A percentile compares a stretch with the other conserved stretches of the same genome.
phyloP scores from a whole-genome alignment of 2,113 vertebrate species.

The Agapornis roseicollis region DNA sequence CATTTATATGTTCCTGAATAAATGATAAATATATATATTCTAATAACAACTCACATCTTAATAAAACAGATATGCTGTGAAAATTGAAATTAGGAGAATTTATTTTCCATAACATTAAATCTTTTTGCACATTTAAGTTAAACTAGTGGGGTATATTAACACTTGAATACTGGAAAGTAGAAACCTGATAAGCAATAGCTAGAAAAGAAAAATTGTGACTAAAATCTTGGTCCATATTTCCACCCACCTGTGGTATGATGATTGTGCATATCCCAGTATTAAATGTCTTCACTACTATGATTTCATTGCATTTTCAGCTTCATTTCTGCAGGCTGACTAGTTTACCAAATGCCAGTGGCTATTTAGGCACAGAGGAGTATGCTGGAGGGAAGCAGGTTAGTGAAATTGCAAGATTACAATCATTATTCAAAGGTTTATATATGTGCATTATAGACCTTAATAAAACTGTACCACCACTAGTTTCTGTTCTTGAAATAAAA shows the following conservation, averaged over 20 bases:
- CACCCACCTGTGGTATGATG: fast-evolving
- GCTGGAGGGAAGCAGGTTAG: background rate
- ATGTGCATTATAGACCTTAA: background rate
- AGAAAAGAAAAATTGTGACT: background rate
- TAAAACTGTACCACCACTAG: background rate
- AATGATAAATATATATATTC: background rate
- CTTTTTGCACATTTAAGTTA: background rate
- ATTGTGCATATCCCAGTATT: background rate
- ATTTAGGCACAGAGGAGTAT: background rate
- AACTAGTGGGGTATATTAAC: background rate
- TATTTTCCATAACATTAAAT: background rate
- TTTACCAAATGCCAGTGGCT: background rate
- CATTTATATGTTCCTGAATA: background rate
- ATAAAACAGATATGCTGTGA: background rate
- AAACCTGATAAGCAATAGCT: background rate
- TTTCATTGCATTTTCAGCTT: background rate
- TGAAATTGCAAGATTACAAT: background rate
- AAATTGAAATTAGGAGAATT: slow-evolving; percentile 25
- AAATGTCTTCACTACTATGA: background rate
- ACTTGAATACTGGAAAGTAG: background rate
- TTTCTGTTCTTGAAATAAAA: background rate
- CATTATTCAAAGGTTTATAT: background rate
- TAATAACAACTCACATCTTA: background rate
- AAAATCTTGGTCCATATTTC: background rate
- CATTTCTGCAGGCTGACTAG: background rate